phyloP scores from a whole-genome alignment of 92 coral and sea anemone species.

The Pocillopora grandis region DNA sequence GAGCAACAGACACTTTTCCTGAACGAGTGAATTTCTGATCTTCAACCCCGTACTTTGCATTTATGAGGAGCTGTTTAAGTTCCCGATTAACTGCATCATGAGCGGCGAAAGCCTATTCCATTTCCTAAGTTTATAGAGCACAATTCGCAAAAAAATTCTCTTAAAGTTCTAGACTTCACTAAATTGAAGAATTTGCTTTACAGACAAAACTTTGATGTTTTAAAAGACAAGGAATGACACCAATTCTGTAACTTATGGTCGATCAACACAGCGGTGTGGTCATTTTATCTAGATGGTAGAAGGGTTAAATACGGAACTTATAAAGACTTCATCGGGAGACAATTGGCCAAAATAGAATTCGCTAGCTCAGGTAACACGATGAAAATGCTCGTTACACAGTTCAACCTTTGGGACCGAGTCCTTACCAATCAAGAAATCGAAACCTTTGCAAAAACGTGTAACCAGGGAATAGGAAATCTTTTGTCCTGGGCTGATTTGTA shows the following conservation, averaged over 20 bases:
- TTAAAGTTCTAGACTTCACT: too few relatives aligned
- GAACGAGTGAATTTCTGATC: too few relatives aligned
- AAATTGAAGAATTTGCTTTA: not conserved
- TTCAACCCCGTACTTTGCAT: too few relatives aligned
- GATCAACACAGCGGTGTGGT: conserved; percentile 25
- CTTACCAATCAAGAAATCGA: conserved; percentile 33
- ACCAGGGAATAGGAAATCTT: conserved; percentile 24
- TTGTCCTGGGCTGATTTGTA: conserved; percentile 39
- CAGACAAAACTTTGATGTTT: conserved; percentile 24
- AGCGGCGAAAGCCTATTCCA: too few relatives aligned
- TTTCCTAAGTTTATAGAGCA: too few relatives aligned
- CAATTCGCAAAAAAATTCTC: too few relatives aligned
- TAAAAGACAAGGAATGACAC: conserved; percentile 25
- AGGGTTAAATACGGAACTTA: conserved; percentile 1
- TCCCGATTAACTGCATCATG: too few relatives aligned
- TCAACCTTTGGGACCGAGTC: conserved; percentile 39
- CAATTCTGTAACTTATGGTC: conserved; percentile 30
- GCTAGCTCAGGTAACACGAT: not conserved
- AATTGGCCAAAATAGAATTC: not conserved
- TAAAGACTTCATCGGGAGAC: conserved; percentile 11
- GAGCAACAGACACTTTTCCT: too few relatives aligned
- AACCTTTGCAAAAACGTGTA: conserved; percentile 29
- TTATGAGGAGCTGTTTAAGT: too few relatives aligned
- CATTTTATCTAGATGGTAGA: conserved; percentile 1
- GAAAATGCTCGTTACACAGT: conserved; percentile 23